Percentiles rank a stretch among this genome's conserved stretches.
Evolutionary conservation across 2,888 invertebrate genomes (phyloP).

Genomic region (Eristalis tenax): DNA sequence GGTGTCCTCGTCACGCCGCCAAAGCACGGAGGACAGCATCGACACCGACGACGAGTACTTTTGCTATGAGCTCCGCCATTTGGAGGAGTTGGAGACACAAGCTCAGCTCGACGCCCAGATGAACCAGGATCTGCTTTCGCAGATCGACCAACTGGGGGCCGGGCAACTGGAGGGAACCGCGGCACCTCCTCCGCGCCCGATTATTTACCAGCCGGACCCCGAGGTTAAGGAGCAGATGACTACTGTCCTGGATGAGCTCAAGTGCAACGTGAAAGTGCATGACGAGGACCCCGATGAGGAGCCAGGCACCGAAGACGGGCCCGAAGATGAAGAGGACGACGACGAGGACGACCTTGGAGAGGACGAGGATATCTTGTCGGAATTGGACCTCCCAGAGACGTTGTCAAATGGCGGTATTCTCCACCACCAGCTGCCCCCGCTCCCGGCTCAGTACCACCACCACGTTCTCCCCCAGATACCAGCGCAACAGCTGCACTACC

Average conservation of each 20-base stretch:
- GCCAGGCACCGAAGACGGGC: constrained; percentile 6
- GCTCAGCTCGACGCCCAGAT: constrained; percentile 83
- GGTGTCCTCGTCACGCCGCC: constrained; percentile 92
- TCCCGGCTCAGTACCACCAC: constrained; percentile 36
- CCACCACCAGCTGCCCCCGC: constrained; percentile 35
- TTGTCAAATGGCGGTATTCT: constrained; percentile 5
- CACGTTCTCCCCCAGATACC: constrained; percentile 50
- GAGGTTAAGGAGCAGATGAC: constrained; percentile 90
- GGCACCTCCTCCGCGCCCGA: not conserved
- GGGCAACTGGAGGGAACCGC: constrained; percentile 82
- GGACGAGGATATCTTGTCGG: constrained; percentile 15
- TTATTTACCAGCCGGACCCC: constrained; percentile 85
- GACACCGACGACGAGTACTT: constrained; percentile 97
- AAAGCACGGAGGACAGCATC: constrained; percentile 95
- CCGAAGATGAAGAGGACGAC: constrained; percentile 75
- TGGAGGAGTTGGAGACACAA: constrained; percentile 92
- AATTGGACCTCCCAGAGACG: not conserved
- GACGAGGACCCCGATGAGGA: constrained; percentile 75
- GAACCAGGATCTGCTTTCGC: constrained; percentile 75
- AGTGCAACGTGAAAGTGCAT: constrained; percentile 84
- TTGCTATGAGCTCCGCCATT: constrained; percentile 91
- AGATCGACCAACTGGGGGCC: constrained; percentile 83
- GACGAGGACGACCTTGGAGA: not conserved
- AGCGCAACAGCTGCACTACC: constrained; percentile 19
- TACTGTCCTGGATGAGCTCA: constrained; percentile 88